These are phyloP conservation scores for Triplophysa tibetana DNA, from an alignment of 2,113 vertebrate species.

Conservation along the genomic window DNA sequence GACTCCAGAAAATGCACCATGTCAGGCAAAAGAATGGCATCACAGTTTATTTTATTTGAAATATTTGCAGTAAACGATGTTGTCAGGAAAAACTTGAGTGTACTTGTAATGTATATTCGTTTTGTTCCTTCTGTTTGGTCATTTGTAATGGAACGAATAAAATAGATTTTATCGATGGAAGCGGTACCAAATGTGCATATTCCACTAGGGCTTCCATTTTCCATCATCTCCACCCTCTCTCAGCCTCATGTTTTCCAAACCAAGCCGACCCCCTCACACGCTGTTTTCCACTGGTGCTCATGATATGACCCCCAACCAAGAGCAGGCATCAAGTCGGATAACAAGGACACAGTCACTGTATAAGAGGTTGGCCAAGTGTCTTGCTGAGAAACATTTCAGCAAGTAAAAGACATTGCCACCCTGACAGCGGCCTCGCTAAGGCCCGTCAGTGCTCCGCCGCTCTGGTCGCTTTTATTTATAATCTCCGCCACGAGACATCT, in stretches of 20 bases:
- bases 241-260: constrained; percentile 32
- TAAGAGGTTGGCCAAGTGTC: constrained; percentile 60
- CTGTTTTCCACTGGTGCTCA: constrained; percentile 4
- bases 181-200: neutral
- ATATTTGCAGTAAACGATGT: neutral
- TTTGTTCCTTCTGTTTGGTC: neutral
- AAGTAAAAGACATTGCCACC: constrained; percentile 46
- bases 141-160: no score
- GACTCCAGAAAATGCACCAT: constrained; percentile 39
- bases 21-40: constrained; percentile 34
- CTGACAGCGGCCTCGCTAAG: constrained; percentile 60
- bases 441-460: constrained; percentile 62
- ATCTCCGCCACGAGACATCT: constrained; percentile 76
- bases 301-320: constrained; percentile 34
- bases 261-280: constrained; percentile 24
- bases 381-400: constrained; percentile 53
- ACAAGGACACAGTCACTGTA: constrained; percentile 42
- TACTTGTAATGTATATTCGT: no score
- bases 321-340: constrained; percentile 45
- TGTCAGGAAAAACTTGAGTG: neutral
- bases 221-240: neutral
- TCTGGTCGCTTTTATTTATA: constrained; percentile 76
- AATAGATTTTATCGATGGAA: no score
- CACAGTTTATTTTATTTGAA: constrained; percentile 30
- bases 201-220: neutral